These are phyloP conservation scores for Mantis religiosa DNA, from an alignment of 2,888 invertebrate species.

Conservation along the genomic window DNA sequence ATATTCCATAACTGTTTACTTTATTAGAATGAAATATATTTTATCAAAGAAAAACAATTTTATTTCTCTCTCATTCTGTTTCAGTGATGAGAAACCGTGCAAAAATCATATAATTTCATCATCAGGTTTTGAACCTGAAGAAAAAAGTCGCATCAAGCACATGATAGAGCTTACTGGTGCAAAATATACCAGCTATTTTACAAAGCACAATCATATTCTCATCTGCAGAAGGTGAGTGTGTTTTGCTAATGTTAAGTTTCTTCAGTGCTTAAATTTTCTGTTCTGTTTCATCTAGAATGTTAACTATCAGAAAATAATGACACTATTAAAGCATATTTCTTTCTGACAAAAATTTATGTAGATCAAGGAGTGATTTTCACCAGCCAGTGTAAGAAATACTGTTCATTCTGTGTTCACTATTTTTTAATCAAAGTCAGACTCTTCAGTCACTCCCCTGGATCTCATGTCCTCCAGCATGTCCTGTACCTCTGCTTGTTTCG, in stretches of 20 bases:
- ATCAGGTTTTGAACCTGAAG: slow-evolving; percentile 87
- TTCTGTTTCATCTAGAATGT: not conserved
- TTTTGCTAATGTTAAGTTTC: not conserved
- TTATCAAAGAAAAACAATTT: not conserved
- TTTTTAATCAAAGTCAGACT: no score
- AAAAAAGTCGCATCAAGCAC: slow-evolving; percentile 72
- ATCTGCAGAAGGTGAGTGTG: slow-evolving; percentile 47
- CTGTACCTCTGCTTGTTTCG: no score
- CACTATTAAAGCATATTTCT: not conserved
- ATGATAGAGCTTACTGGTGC: slow-evolving; percentile 86
- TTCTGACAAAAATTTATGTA: not conserved
- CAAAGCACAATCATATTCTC: slow-evolving; percentile 48
- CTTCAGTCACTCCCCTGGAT: no score
- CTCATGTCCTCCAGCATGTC: no score
- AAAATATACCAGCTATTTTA: slow-evolving; percentile 61
- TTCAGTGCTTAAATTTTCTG: no score
- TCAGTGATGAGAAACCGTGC: slow-evolving; percentile 60
- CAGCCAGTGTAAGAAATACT: no score
- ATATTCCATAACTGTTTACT: not conserved
- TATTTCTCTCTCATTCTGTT: not conserved
- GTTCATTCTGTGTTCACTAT: no score
- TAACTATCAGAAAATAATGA: not conserved
- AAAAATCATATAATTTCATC: slow-evolving; percentile 65
- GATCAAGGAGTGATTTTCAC: no score
- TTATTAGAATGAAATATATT: not conserved